Percentiles rank a stretch among this genome's conserved stretches.
Evolutionary conservation across 2,888 invertebrate species (phyloP).

Genomic region (Lochmaea capreae): DNA sequence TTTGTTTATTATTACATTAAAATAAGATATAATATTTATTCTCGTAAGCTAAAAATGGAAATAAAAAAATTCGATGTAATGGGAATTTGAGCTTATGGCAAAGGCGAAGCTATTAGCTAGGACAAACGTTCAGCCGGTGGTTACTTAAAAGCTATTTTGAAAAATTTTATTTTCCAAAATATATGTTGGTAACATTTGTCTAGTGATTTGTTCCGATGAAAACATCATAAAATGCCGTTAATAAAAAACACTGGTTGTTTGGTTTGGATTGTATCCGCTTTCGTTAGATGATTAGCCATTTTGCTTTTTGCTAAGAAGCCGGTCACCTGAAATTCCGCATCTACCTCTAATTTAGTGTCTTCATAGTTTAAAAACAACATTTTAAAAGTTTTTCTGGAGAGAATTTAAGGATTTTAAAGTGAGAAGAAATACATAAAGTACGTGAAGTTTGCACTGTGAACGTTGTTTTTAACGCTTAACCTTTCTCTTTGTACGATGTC

Average conservation of each 20-base stretch:
- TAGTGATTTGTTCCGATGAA: slow-evolving; percentile 49
- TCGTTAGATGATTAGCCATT: slow-evolving; percentile 56
- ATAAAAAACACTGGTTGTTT: slow-evolving; percentile 56
- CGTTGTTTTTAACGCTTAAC: slow-evolving; percentile 18
- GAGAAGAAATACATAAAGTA: slow-evolving; percentile 14
- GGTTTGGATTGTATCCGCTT: slow-evolving; percentile 56
- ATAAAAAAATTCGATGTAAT: not conserved
- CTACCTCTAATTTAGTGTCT: slow-evolving; percentile 26
- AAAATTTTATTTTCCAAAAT: slow-evolving; percentile 43
- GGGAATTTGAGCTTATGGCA: slow-evolving; percentile 15
- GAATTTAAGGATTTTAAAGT: slow-evolving; percentile 18
- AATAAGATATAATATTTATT: not conserved
- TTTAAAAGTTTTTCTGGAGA: not conserved
- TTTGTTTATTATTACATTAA: not conserved
- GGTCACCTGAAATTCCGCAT: slow-evolving; percentile 36
- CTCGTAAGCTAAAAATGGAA: not conserved
- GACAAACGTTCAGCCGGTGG: slow-evolving; percentile 40
- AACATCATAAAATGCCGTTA: slow-evolving; percentile 55
- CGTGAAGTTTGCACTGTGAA: slow-evolving; percentile 3
- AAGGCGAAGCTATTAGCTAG: slow-evolving; percentile 10
- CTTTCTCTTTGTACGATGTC: slow-evolving; percentile 28
- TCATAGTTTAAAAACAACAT: slow-evolving; percentile 21
- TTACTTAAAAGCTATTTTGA: slow-evolving; percentile 35
- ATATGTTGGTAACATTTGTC: slow-evolving; percentile 51
- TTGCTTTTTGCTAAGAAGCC: slow-evolving; percentile 53